Evolutionary conservation across 2,113 vertebrate species (phyloP).

Genomic region (Phainopepla nitens): DNA sequence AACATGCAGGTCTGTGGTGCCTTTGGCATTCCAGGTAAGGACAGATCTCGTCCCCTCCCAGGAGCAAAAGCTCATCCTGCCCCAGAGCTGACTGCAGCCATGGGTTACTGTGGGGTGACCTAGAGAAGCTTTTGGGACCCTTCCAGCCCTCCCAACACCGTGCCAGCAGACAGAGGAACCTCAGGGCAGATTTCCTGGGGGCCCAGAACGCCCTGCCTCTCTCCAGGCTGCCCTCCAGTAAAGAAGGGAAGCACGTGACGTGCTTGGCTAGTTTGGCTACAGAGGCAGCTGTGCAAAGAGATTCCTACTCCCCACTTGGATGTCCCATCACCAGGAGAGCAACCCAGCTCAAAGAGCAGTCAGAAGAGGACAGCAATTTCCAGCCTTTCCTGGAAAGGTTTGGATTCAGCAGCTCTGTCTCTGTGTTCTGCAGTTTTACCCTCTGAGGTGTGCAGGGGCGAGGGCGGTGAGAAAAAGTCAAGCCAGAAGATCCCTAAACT

Average conservation of each 20-base stretch:
- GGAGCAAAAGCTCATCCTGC: not conserved
- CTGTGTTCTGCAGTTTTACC: fast-evolving
- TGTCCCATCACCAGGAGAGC: not conserved
- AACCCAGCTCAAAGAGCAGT: not conserved
- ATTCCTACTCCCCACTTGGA: not conserved
- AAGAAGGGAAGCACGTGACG: not conserved
- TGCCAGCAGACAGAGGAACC: not conserved
- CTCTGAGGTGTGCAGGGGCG: fast-evolving
- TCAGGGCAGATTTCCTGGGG: not conserved
- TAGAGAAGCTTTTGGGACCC: not conserved
- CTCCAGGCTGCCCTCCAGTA: not conserved
- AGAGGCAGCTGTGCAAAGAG: not conserved
- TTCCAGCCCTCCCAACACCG: not conserved
- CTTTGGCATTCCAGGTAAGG: not conserved
- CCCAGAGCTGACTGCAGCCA: not conserved
- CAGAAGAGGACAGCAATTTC: not conserved
- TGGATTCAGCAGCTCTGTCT: not conserved
- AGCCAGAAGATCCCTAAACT: not conserved
- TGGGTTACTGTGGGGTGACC: not conserved
- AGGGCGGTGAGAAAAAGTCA: not conserved
- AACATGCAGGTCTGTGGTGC: fast-evolving
- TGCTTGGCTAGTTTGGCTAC: not conserved
- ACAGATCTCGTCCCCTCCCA: not conserved
- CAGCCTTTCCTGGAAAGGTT: not conserved
- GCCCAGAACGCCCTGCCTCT: not conserved